Evolutionary conservation across 1,140 invertebrate species (phyloP).

Genomic region (Leptinotarsa defecta): DNA sequence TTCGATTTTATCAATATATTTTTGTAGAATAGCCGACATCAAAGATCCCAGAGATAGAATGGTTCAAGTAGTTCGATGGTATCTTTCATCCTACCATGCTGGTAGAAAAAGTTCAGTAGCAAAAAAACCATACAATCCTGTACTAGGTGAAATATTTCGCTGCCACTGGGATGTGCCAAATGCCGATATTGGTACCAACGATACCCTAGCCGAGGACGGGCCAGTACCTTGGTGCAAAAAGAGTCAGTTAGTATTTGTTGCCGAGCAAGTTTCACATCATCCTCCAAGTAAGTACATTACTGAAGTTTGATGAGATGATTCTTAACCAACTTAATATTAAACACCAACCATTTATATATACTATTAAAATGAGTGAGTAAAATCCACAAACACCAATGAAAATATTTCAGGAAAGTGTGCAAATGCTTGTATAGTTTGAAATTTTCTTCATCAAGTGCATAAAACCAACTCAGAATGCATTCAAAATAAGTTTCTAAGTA

Average conservation of each 20-base stretch:
- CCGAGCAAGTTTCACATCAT: conserved; percentile 99
- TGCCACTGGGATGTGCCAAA: conserved; percentile 81
- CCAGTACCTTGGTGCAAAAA: conserved; percentile 81
- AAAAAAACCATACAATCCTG: conserved; percentile 98
- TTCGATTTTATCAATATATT: not conserved
- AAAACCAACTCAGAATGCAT: too few relatives aligned
- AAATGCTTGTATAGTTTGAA: too few relatives aligned
- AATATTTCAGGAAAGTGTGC: too few relatives aligned
- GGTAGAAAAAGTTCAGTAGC: conserved; percentile 92
- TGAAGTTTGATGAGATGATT: not conserved
- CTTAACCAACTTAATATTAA: too few relatives aligned
- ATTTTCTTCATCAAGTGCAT: too few relatives aligned
- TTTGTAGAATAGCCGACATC: conserved; percentile 79
- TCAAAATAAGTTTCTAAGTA: too few relatives aligned
- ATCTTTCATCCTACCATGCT: conserved; percentile 95
- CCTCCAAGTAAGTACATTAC: conserved; percentile 78
- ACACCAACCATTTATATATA: too few relatives aligned
- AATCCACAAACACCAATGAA: too few relatives aligned
- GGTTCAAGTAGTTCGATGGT: conserved; percentile 92
- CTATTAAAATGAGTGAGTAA: too few relatives aligned
- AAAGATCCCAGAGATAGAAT: conserved; percentile 85
- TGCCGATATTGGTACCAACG: conserved; percentile 39
- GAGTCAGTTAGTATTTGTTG: conserved; percentile 86
- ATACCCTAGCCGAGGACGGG: conserved; percentile 68
- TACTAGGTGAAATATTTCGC: conserved; percentile 91